A percentile compares a stretch with the other conserved stretches of the same genome.
These are phyloP conservation scores for Misgurnus anguillicaudatus DNA, from an alignment of 2,113 vertebrate genomes.

Conservation along the genomic window DNA sequence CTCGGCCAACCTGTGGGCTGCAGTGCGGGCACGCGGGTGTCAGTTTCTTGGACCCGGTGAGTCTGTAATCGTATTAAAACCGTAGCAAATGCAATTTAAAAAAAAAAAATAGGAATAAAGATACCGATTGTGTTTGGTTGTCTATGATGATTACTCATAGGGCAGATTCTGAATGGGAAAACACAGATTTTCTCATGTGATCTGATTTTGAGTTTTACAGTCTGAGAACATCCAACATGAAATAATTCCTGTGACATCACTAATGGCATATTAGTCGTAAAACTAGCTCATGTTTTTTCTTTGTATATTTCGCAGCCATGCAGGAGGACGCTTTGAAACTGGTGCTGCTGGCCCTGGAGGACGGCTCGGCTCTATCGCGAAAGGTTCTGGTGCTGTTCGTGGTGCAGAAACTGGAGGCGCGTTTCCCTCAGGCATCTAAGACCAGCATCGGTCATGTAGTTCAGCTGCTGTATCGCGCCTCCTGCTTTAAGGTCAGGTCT, in stretches of 20 bases:
- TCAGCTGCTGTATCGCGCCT: conserved; percentile 96
- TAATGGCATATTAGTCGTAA: not conserved
- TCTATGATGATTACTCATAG: conserved; percentile 79
- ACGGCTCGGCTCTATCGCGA: conserved; percentile 93
- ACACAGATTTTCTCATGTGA: conserved; percentile 67
- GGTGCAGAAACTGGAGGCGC: conserved; percentile 93
- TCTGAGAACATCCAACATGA: conserved; percentile 66
- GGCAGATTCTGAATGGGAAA: conserved; percentile 77
- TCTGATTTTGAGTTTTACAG: conserved; percentile 65
- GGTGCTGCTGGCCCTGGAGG: conserved; percentile 92
- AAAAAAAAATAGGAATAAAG: too few species aligned
- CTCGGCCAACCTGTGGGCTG: conserved; percentile 96
- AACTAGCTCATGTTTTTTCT: not conserved
- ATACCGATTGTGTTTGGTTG: conserved; percentile 51
- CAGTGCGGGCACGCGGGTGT: conserved; percentile 92
- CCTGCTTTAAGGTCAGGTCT: conserved; percentile 90
- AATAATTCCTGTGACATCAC: not conserved
- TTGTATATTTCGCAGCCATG: conserved; percentile 79
- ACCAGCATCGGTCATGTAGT: conserved; percentile 98
- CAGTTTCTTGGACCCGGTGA: conserved; percentile 97
- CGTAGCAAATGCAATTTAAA: too few species aligned
- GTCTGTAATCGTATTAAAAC: conserved; percentile 57
- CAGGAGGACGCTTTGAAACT: conserved; percentile 96
- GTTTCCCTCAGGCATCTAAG: conserved; percentile 97
- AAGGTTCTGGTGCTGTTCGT: conserved; percentile 98